Conservation (phyloP, 2,888 invertebrate species). For the Bugulina stolonifera region DNA sequence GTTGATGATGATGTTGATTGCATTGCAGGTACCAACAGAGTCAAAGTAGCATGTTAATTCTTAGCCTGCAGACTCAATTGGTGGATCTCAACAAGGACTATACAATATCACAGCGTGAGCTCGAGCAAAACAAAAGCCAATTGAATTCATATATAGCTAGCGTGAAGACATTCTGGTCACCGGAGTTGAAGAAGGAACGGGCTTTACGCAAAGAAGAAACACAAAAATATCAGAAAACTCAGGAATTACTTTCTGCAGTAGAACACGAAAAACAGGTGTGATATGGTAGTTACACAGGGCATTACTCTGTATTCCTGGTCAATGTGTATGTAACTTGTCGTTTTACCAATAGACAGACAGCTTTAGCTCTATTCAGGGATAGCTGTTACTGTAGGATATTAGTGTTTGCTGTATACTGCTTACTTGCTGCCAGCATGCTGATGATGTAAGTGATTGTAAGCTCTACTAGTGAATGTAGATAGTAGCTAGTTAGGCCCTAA, state of each 20-base stretch:
- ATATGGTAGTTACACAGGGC: too few species aligned
- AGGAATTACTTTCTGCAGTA: slow-evolving; percentile 89
- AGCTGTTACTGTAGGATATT: too few species aligned
- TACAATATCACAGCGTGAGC: slow-evolving; percentile 60
- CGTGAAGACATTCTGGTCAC: slow-evolving; percentile 99
- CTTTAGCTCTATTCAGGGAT: too few species aligned
- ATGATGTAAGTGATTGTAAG: too few species aligned
- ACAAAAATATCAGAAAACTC: slow-evolving; percentile 90
- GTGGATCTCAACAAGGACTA: slow-evolving; percentile 89
- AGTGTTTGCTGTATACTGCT: too few species aligned
- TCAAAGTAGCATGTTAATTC: slow-evolving; percentile 34
- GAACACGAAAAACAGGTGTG: slow-evolving; percentile 92
- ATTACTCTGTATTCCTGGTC: too few species aligned
- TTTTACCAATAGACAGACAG: too few species aligned
- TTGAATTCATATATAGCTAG: slow-evolving; percentile 98
- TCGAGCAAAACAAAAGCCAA: slow-evolving; percentile 82
- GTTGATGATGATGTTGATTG: too few species aligned
- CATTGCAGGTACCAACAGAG: slow-evolving; percentile 25
- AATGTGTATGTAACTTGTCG: too few species aligned
- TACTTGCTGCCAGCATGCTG: too few species aligned
- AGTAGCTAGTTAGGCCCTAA: too few species aligned
- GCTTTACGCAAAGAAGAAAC: slow-evolving; percentile 94
- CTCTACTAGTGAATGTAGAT: too few species aligned
- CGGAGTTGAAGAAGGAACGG: slow-evolving; percentile 96
- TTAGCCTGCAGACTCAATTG: slow-evolving; percentile 65